These are phyloP conservation scores for Carettochelys insculpta DNA, from an alignment of 2,113 vertebrate genomes.

Conservation along the genomic window DNA sequence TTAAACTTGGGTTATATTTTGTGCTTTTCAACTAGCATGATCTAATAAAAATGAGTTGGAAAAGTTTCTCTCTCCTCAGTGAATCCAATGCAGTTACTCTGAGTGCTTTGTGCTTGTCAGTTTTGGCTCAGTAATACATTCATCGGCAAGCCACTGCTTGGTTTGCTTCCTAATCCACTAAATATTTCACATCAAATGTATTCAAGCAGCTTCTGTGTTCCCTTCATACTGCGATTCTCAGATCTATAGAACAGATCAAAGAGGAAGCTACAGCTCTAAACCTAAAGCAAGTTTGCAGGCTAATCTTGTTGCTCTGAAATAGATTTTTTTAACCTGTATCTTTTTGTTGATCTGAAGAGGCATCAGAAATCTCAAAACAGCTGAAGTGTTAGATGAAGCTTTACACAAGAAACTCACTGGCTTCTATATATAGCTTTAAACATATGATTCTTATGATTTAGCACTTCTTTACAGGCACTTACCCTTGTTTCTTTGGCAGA, in stretches of 20 bases:
- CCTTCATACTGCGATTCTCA: not conserved
- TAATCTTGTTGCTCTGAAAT: constrained; percentile 49
- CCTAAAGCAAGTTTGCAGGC: constrained; percentile 17
- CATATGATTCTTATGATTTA: constrained; percentile 17
- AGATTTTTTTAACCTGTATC: not conserved
- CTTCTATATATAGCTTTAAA: not conserved
- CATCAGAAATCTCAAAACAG: constrained; percentile 22
- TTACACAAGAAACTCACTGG: not conserved
- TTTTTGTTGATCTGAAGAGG: constrained; percentile 36
- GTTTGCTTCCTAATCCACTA: constrained; percentile 17
- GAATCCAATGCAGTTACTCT: constrained; percentile 33
- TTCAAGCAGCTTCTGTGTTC: constrained; percentile 26
- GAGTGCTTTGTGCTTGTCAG: constrained; percentile 11
- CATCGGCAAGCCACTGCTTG: not conserved
- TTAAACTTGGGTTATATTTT: not conserved
- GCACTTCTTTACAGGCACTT: not conserved
- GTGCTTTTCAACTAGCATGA: not conserved
- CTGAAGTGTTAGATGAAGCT: not conserved
- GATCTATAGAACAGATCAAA: constrained; percentile 40
- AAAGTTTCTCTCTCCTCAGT: not conserved
- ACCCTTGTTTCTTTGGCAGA: not conserved
- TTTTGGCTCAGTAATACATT: constrained; percentile 32
- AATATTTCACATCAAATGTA: constrained; percentile 40
- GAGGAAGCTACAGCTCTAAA: constrained; percentile 41
- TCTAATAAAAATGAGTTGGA: constrained; percentile 27